Percentiles rank a stretch among this genome's conserved stretches.
These are phyloP conservation scores for Shargacucullia verbasci DNA, from an alignment of 2,888 invertebrate species.

Conservation along the genomic window DNA sequence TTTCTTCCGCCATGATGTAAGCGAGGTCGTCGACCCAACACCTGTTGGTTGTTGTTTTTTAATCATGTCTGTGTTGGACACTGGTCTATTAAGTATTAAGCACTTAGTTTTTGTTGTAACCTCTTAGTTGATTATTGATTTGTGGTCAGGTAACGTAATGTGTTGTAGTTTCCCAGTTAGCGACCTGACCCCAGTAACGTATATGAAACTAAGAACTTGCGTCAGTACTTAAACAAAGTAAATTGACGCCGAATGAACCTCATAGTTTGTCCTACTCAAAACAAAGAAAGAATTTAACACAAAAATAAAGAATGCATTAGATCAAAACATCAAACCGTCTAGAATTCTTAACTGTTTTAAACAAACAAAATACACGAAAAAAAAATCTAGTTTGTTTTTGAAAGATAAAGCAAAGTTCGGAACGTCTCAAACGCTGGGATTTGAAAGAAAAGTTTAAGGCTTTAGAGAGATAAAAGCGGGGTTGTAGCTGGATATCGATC, in stretches of 20 bases:
- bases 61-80: slow-evolving; percentile 67
- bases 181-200: slow-evolving; percentile 2
- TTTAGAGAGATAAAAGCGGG: slow-evolving; percentile 52
- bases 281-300: no score
- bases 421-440: slow-evolving; percentile 36
- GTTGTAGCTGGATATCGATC: slow-evolving; percentile 51
- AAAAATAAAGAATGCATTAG: no score
- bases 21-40: slow-evolving; percentile 63
- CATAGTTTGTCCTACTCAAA: no score
- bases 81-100: slow-evolving; percentile 78
- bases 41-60: slow-evolving; percentile 73
- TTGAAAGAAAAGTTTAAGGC: slow-evolving; percentile 51
- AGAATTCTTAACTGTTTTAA: slow-evolving; percentile 14
- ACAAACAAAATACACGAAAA: slow-evolving; percentile 17
- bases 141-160: slow-evolving; percentile 61
- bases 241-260: no score
- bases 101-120: slow-evolving; percentile 74
- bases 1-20: slow-evolving; percentile 80
- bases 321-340: no score
- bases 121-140: slow-evolving; percentile 78
- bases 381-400: slow-evolving; percentile 28
- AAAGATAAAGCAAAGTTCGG: slow-evolving; percentile 40
- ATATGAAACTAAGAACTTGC: no score
- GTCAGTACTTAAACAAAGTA: no score
- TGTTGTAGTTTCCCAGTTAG: slow-evolving; percentile 33